Base-by-base conservation (phyloP, 2,797 vertebrate genomes). In the Fistularia commersonii region DNA sequence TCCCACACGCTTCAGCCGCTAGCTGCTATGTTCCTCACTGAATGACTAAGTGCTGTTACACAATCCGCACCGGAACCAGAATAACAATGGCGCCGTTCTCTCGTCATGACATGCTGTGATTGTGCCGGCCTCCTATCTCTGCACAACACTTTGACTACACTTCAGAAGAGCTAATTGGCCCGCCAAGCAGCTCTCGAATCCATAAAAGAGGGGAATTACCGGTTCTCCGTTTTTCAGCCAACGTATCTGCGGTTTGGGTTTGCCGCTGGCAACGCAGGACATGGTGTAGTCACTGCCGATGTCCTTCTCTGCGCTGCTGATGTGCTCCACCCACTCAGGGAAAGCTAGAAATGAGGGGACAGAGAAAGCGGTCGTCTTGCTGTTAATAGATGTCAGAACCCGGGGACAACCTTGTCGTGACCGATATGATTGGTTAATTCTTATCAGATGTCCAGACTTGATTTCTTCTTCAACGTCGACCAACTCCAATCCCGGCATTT, bases 291-390 rank as follows among this genome's bases (percentile, higher is more conserved):
- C 88, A 41, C 94, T 96, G 57, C 87, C 80, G 55, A 99, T 91
- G 79, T 96, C 93, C 74, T 81, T 90, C 69, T 99, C 94, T 9
- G 89, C 91, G 78, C 93, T 95, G 68, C 88, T 93, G 81, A 99
- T 96, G 69, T 92, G 89, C 70, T 95, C 91, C 47, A 91, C 88
- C 97, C 96, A 99, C 74, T 96, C 92, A 3, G 97, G 97, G 80
- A 88, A 88, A 32, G 95, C 97, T 99, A 73, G 50, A 77, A 62
- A 48, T 54, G 5, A 8, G 44, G 40, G 11, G 51, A 35, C 31
- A 32, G 14, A 45, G 34, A 6, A 6, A 4, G 23, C 23, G 4
- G 23, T 23, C 2, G 23, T 23, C 23, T 23, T 23, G 23, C 23
- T 23, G 23, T 23, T 23, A 23, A 23, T 23, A 23, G 23, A 4